Evolutionary conservation across 2,888 invertebrate species (phyloP).

Genomic region (Tupiocoris notatus): DNA sequence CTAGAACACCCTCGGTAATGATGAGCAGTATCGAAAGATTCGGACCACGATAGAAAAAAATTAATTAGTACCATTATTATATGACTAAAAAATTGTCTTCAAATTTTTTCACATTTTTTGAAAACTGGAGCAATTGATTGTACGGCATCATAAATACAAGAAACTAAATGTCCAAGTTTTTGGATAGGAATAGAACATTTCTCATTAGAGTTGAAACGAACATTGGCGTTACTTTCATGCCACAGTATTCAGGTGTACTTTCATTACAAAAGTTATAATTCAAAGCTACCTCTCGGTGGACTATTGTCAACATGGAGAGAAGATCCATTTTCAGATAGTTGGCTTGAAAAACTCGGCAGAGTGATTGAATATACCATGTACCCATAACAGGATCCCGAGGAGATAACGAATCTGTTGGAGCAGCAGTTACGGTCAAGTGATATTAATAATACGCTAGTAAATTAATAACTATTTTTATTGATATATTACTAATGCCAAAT

Average conservation of each 20-base stretch:
- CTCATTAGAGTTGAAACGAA: not conserved
- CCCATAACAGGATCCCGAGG: not conserved
- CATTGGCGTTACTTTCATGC: not conserved
- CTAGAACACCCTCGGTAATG: no score
- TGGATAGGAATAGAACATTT: not conserved
- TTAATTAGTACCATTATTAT: no score
- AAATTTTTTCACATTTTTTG: no score
- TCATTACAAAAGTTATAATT: not conserved
- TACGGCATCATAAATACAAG: no score
- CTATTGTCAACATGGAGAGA: not conserved
- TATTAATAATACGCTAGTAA: no score
- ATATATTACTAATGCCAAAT: no score
- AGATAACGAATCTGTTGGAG: not conserved
- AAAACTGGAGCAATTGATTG: no score
- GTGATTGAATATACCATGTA: not conserved
- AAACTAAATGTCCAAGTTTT: not conserved
- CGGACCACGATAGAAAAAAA: no score
- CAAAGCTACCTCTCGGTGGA: not conserved
- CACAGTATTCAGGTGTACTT: not conserved
- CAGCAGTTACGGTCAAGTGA: no score
- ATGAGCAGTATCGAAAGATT: no score
- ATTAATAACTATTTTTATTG: no score
- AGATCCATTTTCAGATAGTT: not conserved
- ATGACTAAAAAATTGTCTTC: no score
- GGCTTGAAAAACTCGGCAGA: not conserved